Conservation (phyloP, 2,797 vertebrate species). For the Halcyon smyrnensis region DNA sequence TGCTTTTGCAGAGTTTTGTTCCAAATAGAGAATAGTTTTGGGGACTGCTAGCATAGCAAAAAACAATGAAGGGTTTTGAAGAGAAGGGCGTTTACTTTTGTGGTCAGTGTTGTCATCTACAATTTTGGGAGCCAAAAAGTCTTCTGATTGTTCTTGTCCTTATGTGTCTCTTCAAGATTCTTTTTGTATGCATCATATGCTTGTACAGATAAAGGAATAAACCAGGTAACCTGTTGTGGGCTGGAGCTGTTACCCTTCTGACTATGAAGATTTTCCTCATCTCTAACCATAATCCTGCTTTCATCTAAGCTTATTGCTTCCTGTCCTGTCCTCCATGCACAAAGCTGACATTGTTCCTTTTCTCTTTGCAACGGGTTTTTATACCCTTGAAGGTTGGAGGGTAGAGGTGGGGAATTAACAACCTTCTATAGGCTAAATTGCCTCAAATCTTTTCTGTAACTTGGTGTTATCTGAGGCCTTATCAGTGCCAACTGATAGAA, state of each 20-base stretch:
- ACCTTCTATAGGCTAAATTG: neutral
- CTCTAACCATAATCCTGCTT: neutral
- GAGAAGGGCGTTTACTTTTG: neutral
- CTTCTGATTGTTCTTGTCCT: neutral
- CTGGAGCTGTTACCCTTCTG: neutral
- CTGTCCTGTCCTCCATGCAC: neutral
- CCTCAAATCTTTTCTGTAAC: neutral
- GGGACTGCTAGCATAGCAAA: neutral
- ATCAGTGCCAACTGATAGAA: neutral
- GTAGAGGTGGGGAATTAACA: neutral
- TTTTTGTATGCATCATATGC: neutral
- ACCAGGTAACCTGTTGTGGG: neutral
- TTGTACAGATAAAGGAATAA: constrained; percentile 1
- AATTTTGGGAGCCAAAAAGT: neutral
- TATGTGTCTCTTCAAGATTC: neutral
- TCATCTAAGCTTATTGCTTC: neutral
- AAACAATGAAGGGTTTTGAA: neutral
- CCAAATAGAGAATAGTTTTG: neutral
- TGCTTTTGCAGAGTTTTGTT: neutral
- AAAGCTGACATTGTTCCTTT: neutral
- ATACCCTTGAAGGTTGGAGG: neutral
- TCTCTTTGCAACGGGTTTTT: neutral
- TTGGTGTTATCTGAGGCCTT: neutral
- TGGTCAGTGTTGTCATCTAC: neutral
- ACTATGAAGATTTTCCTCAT: neutral